A percentile compares a stretch with the other conserved stretches of the same genome.
These are phyloP conservation scores for Hoplodrina blanda DNA, from an alignment of 2,888 invertebrate genomes.

Conservation along the genomic window DNA sequence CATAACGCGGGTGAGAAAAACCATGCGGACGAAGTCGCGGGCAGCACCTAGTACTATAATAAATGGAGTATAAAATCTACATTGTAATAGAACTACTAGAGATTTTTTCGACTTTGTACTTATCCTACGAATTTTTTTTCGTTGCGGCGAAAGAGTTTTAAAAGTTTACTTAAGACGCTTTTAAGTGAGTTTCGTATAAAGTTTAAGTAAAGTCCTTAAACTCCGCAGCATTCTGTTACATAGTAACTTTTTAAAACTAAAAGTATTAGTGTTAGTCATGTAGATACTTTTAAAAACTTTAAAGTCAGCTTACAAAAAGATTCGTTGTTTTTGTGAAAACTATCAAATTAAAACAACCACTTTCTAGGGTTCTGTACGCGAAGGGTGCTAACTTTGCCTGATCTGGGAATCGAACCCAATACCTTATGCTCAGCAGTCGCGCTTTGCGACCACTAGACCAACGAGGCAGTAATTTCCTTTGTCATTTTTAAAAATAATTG, in stretches of 20 bases:
- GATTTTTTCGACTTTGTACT: background rate
- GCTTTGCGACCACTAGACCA: no score
- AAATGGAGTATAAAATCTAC: background rate
- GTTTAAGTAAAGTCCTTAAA: constrained; percentile 19
- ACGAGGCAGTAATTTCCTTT: no score
- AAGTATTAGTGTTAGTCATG: background rate
- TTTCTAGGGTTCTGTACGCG: background rate
- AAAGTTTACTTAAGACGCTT: constrained; percentile 9
- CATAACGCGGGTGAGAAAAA: no score
- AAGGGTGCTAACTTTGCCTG: no score
- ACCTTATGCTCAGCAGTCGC: no score
- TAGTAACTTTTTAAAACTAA: constrained; percentile 1
- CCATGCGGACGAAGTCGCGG: no score
- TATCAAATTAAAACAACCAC: background rate
- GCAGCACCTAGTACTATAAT: no score
- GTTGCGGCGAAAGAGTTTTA: constrained; percentile 3
- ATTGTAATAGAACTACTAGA: background rate
- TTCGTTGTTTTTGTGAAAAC: background rate
- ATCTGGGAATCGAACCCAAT: no score
- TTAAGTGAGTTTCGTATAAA: constrained; percentile 16
- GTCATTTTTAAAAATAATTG: no score
- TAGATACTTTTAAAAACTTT: background rate
- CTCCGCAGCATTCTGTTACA: constrained; percentile 6
- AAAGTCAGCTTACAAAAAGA: background rate
- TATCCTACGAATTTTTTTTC: constrained; percentile 1